Base-by-base conservation (phyloP, 2,113 vertebrate genomes). In the Salvelinus namaycush region DNA sequence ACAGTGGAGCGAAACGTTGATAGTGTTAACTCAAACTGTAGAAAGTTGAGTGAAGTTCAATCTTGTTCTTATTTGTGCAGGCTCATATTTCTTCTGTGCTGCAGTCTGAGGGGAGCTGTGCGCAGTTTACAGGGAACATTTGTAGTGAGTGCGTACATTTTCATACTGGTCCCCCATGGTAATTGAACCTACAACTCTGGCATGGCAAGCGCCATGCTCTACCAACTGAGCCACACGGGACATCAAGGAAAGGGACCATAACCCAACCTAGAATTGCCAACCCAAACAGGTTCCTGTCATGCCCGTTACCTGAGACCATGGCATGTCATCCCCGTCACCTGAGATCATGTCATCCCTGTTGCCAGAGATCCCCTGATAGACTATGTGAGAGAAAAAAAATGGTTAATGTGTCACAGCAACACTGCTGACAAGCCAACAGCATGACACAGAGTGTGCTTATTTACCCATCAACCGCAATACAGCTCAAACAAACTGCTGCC, bases 191-290 rank as follows among this genome's bases (percentile, higher is more conserved):
- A 44, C 39, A 44, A 44, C 8, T 11, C 39, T 44, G 39, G 39
- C 8, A 11, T 44, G 9, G 39, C 39, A 44, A 11, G 39, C 39
- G 39, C 68, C 39, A 20, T 34, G 29, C 34, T 44, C 8, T 44
- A 44, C 39, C 39, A 44, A 8, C 39, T 44, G 39, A 44, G 39
- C 8, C 8, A 44, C 39, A 72, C 48, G 27, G 11, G 26, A 39
- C 22, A 31, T 60, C 31, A 60, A 68, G 14, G 18, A 34, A 68
- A 12, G 16, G 57, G 24, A 14, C 12, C 6, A 66, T 3, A 69
- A 34, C 51, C 29, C 24, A 8, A 18, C 68, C 51, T 72, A 31
- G 54, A 71, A 75, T 65, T 26, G 79, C 54, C 1, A 76, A 57
- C 69, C 11, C 70, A 51, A 68, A 29, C 65, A 0, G 27, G 6